These are phyloP conservation scores for Euglossa dilemma DNA, from an alignment of 1,140 invertebrate genomes.

Conservation along the genomic window DNA sequence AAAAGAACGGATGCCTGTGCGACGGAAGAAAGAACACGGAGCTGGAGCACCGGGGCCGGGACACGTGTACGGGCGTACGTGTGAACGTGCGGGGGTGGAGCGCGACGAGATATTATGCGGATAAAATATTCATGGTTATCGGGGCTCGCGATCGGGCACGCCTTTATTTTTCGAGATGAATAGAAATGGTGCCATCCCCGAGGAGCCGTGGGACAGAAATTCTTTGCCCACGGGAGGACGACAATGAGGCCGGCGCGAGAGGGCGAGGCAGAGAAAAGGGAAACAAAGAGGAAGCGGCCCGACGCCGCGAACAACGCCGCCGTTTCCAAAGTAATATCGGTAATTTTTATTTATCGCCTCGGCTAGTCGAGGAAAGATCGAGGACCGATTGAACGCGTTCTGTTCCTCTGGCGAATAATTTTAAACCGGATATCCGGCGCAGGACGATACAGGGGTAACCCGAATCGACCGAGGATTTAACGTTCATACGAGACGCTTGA, in stretches of 20 bases:
- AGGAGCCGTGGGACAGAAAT: slow-evolving; percentile 52
- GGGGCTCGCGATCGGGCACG: slow-evolving; percentile 71
- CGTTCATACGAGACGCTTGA: not conserved
- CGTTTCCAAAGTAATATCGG: slow-evolving; percentile 33
- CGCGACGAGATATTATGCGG: slow-evolving; percentile 72
- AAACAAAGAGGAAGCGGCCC: not conserved
- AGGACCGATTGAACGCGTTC: not conserved
- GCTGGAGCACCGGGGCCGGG: not conserved
- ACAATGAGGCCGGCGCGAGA: slow-evolving; percentile 4
- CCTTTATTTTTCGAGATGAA: slow-evolving; percentile 77
- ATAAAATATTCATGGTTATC: slow-evolving; percentile 78
- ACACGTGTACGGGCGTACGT: slow-evolving; percentile 33
- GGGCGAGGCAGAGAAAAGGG: no score
- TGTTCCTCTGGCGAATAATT: not conserved
- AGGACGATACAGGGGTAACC: not conserved
- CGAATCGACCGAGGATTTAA: not conserved
- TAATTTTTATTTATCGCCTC: slow-evolving; percentile 33
- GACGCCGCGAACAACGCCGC: not conserved
- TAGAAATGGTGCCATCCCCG: slow-evolving; percentile 69
- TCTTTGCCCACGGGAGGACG: slow-evolving; percentile 38
- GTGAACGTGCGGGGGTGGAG: slow-evolving; percentile 4
- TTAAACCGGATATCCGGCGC: not conserved
- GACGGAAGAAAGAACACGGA: not conserved
- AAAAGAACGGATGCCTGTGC: not conserved
- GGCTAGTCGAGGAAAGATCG: not conserved